Base-by-base conservation (phyloP, 2,888 invertebrate species). In the Morpho achilles region DNA sequence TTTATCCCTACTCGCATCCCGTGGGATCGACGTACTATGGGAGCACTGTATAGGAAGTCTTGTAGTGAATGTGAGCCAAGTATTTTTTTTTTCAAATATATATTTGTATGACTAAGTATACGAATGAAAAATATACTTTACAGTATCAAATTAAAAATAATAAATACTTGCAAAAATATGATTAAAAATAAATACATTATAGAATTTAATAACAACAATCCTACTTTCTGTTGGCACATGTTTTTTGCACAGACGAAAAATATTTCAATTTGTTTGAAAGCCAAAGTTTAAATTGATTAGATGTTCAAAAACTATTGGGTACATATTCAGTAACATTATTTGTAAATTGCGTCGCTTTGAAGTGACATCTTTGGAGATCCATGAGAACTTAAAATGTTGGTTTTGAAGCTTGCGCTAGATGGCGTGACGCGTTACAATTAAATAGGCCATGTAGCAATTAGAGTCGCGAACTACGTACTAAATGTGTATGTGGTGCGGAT, bases 1-100 rank as follows among this genome's bases (percentile, higher is more conserved):
- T 87, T 79, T 79, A 80, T 85, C 80, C 79, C 82, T 79, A 83
- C 80, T 77, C 73, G 76, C 80, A 82, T 87, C 89, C 88, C 87
- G 84, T 78, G 87, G 79, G 87, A 86, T 80, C 80, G 78, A 84
- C 76, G 86, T 77, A 82, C 84, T 81, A 76, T 71, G 72, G 70
- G 71, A 69, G 67, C 69, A 72, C 72, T 74, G 76, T 76, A 73
- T 76, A 80, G 81, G 80, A 82, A 83, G 77, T 71, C 72, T 80
- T 70, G 74, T 80, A 76, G 32, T 82, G 81, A 84, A 86, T 84
- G 82, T 82, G 74, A 75, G 77, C 74, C 76, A 77, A 77, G 78
- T 74, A 72, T 71, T 74, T 67, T 69, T 70, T n/a, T 67, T 67
- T 78, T 82, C 79, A 81, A 76, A 73, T 76, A 32, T 67, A 68